A percentile compares a stretch with the other conserved stretches of the same genome.
Conservation (phyloP, 2,888 invertebrate genomes). For the Megaustenia siamemsis region DNA sequence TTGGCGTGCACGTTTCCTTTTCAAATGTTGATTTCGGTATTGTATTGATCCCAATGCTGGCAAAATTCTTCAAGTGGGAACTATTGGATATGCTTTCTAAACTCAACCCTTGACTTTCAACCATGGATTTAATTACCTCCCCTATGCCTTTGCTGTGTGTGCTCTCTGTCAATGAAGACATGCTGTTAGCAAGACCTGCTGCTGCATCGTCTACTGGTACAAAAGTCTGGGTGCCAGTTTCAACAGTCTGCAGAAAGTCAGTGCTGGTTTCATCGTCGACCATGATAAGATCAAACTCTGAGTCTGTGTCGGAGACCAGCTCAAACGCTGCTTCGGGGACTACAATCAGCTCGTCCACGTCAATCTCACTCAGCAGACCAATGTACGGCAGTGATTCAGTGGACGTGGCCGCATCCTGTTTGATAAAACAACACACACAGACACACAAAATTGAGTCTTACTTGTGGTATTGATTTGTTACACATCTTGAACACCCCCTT, state of each 20-base stretch:
- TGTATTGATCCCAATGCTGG: constrained; percentile 71
- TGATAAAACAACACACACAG: neutral
- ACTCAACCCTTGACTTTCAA: constrained; percentile 6
- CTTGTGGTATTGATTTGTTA: too few relatives aligned
- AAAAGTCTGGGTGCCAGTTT: constrained; percentile 65
- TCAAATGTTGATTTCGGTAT: constrained; percentile 69
- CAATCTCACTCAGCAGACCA: constrained; percentile 71
- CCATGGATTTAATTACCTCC: constrained; percentile 45
- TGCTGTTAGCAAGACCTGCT: neutral
- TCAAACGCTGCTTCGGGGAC: constrained; percentile 69
- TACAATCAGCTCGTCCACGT: constrained; percentile 73
- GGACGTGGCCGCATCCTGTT: constrained; percentile 70
- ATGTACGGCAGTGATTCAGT: constrained; percentile 75
- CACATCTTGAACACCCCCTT: too few relatives aligned
- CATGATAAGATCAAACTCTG: constrained; percentile 62
- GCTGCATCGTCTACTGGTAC: neutral
- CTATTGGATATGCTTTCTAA: neutral
- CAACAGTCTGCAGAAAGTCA: constrained; percentile 61
- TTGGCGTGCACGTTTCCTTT: constrained; percentile 72
- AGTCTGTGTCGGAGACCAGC: constrained; percentile 58
- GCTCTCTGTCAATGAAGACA: constrained; percentile 19
- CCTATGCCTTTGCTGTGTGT: constrained; percentile 29
- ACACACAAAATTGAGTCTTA: neutral
- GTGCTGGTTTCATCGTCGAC: constrained; percentile 66
- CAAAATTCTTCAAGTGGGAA: constrained; percentile 51